Evolutionary conservation across 2,113 vertebrate genomes (phyloP).

Genomic region (Proteles cristata): DNA sequence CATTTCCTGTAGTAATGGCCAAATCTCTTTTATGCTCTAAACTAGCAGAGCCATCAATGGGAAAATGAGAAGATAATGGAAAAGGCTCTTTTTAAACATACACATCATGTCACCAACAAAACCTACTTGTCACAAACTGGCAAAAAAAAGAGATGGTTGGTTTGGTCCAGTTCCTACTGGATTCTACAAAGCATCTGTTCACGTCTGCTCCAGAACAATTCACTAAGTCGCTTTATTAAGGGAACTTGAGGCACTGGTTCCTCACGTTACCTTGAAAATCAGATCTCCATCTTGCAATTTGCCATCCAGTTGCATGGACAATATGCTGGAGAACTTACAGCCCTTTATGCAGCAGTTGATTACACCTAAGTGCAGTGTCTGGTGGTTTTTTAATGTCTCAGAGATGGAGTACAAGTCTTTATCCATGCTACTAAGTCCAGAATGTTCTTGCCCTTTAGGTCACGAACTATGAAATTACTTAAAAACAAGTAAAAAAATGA

Average conservation of each 20-base stretch:
- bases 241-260: neutral
- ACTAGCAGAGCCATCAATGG: neutral
- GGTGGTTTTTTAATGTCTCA: neutral
- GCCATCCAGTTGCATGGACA: neutral
- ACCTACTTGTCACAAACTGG: neutral
- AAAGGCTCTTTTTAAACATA: constrained; percentile 16
- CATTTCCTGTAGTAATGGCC: neutral
- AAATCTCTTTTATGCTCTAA: neutral
- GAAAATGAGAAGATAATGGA: constrained; percentile 12
- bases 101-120: neutral
- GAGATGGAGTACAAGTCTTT: neutral
- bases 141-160: neutral
- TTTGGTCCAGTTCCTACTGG: neutral
- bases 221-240: neutral
- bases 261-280: neutral
- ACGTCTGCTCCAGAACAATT: neutral
- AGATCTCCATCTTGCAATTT: neutral
- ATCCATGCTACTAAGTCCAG: neutral
- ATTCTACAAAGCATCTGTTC: neutral
- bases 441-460: neutral
- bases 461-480: constrained; percentile 21
- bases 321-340: neutral
- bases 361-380: neutral
- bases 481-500: neutral
- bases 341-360: neutral